Percentiles rank a stretch among this genome's conserved stretches.
Conservation (phyloP, 2,888 invertebrate genomes). For the Oxytorus armatus region DNA sequence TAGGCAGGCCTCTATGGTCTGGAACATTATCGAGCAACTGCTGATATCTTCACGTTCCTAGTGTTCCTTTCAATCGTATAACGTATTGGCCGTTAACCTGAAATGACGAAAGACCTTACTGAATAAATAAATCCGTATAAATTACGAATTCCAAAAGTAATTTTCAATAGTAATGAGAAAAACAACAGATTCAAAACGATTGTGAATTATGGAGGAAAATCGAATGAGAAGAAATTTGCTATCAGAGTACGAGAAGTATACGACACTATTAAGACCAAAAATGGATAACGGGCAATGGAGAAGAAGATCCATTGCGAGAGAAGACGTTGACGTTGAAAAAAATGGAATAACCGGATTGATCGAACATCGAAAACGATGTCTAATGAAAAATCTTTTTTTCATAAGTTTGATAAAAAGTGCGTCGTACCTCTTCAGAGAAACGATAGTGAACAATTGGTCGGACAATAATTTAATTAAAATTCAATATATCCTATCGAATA, state of each 20-base stretch:
- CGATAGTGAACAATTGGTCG: slow-evolving; percentile 33
- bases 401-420: slow-evolving; percentile 40
- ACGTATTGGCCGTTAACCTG: neutral
- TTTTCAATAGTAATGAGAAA: neutral
- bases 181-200: neutral
- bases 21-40: no score
- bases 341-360: neutral
- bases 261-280: slow-evolving; percentile 23
- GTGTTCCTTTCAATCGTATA: neutral
- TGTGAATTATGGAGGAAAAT: neutral
- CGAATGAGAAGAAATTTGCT: slow-evolving; percentile 18
- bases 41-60: slow-evolving; percentile 4
- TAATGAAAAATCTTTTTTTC: slow-evolving; percentile 33
- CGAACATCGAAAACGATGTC: slow-evolving; percentile 9
- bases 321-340: slow-evolving; percentile 25
- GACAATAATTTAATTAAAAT: slow-evolving; percentile 19
- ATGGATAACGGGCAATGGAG: neutral
- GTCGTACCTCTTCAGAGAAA: slow-evolving; percentile 33
- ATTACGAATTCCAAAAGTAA: neutral
- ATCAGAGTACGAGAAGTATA: slow-evolving; percentile 8
- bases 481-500: slow-evolving; percentile 18
- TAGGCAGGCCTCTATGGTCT: no score
- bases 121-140: neutral
- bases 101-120: neutral
- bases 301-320: slow-evolving; percentile 25